A percentile compares a stretch with the other conserved stretches of the same genome.
Conservation (phyloP, 2,113 vertebrate species). For the Boleophthalmus pectinirostris region DNA sequence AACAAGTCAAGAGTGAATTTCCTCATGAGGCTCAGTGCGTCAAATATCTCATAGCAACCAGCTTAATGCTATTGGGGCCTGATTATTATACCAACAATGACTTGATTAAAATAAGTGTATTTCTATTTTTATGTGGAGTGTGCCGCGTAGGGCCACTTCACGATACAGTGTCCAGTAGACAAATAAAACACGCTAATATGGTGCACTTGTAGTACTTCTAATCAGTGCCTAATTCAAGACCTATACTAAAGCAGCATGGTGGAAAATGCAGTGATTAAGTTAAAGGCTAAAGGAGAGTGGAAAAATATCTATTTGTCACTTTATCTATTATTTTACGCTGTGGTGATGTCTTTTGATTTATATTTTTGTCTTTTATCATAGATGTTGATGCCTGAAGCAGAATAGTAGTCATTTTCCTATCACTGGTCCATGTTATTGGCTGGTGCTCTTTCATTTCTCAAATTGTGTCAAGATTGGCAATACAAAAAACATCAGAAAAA, state of each 20-base stretch:
- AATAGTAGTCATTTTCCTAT: neutral
- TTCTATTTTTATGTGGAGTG: neutral
- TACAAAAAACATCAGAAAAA: neutral
- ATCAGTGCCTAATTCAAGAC: constrained; percentile 11
- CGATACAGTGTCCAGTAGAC: neutral
- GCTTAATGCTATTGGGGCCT: neutral
- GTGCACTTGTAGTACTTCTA: neutral
- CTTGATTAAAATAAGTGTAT: neutral
- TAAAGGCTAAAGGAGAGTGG: neutral
- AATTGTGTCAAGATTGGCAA: neutral
- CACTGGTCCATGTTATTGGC: neutral
- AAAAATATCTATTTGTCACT: neutral
- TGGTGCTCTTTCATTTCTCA: neutral
- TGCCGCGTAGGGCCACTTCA: neutral
- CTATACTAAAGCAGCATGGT: neutral
- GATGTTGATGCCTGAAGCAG: neutral
- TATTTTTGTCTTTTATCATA: too few relatives aligned
- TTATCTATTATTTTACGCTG: neutral
- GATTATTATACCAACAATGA: neutral
- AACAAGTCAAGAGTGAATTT: constrained; percentile 26
- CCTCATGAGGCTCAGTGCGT: constrained; percentile 17
- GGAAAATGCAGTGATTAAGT: neutral
- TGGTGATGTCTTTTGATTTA: too few relatives aligned
- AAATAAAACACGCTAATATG: neutral
- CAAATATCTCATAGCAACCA: constrained; percentile 19